Base-by-base conservation (phyloP, 2,113 vertebrate species). In the Leptosomus discolor region DNA sequence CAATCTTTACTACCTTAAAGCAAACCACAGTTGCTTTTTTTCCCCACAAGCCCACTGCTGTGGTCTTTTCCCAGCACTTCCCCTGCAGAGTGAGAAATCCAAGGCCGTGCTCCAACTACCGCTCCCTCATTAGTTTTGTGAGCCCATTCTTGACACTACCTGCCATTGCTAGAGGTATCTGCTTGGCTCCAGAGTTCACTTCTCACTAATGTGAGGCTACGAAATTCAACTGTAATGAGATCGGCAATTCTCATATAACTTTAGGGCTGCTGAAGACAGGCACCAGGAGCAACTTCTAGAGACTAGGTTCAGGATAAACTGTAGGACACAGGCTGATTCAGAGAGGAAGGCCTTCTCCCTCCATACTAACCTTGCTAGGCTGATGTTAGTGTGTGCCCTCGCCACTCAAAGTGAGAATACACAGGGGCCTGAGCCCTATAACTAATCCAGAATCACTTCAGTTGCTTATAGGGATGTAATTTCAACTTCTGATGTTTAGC, bases 341-440 rank as follows among this genome's bases (percentile, higher is more conserved):
- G 43, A 50, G n/a, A 34, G 5, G 36, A 37, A 27, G 11, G 21
- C 27, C 23, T 58, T 54, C 64, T 90, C 39, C 46, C 29, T 51
- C 6, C 19, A 63, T 32, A 36, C 53, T 43, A 45, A 30, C 34
- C 16, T n/a, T 20, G 12, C 53, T 29, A 54, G 24, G 68, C 32
- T 88, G 39, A 73, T 29, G 37, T 50, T 71, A 37, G 21, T 15
- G 12, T 20, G 9, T 58, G 9, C 24, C 19, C 65, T 92, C 57
- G 17, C 37, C 60, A 30, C 32, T 57, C 61, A 70, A 61, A 41
- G 4, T 9, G 8, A 50, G 30, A 65, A 48, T 16, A 79, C 7
- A 34, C 0, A 0, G 58, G 19, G 70, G 29, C 67, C 27, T 45
- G 22, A 57, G 39, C 65, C 43, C 20, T 3, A 4, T 20, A 56